Conservation (phyloP, 1,140 invertebrate species). For the Uloborus diversus region DNA sequence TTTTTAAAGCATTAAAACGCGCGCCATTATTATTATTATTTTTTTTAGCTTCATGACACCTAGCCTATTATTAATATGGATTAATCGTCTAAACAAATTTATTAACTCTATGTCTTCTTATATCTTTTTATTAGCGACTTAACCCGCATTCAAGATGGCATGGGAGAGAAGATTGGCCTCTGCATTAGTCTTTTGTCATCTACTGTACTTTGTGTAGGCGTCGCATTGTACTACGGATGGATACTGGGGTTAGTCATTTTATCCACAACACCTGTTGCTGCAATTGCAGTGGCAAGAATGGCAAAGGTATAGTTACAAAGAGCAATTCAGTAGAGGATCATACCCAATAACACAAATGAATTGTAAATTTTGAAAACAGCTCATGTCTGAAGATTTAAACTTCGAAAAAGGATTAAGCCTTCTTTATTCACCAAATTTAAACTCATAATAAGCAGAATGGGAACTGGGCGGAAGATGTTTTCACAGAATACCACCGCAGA, state of each 20-base stretch:
- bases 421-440: not conserved
- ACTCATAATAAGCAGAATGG: not conserved
- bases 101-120: no score
- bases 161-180: constrained; percentile 70
- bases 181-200: constrained; percentile 64
- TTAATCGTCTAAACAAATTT: no score
- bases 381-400: not conserved
- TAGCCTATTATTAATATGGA: no score
- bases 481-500: no score
- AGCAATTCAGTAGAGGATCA: not conserved
- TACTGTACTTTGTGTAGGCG: constrained; percentile 62
- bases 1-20: no score
- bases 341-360: not conserved
- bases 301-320: constrained; percentile 50
- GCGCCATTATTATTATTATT: no score
- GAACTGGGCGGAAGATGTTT: no score
- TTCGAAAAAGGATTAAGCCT: not conserved
- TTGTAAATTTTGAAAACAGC: not conserved
- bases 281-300: constrained; percentile 50
- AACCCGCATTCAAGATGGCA: constrained; percentile 68
- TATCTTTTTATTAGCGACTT: constrained; percentile 63
- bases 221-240: constrained; percentile 67
- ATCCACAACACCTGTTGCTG: constrained; percentile 63
- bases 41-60: no score
- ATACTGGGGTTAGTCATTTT: constrained; percentile 67